Evolutionary conservation across 2,797 vertebrate species (phyloP), one percentile per base, ranked within the genome.

Genomic region (Cossypha polioptera): DNA sequence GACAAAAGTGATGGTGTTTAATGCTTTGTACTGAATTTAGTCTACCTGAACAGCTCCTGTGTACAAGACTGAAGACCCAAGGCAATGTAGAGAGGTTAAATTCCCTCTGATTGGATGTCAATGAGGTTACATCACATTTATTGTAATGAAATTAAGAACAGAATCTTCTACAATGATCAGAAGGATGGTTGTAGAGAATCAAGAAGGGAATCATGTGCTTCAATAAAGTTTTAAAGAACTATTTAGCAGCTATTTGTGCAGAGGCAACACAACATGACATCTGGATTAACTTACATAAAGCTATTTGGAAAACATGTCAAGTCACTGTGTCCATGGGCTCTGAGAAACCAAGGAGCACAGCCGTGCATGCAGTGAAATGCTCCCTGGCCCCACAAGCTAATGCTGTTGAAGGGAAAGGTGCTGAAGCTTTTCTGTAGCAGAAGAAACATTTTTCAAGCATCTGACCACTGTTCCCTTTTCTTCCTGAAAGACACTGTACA

Each of bases 341-440:
- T 51, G 51, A 29, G 47, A 58, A 45, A 40, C 4, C 24, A 8
- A 47, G 68, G 58, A 28, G 42, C 57, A 38, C 36, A 28, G 35
- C 24, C 3, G 1, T 0, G 7, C 10, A 35, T 35, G 21, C 2
- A 16, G n/a, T 0, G 1, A 22, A 11, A 15, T 3, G 15, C 42
- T 77, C 25, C 43, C 55, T 0, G 0, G 51, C 43, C 55, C 51
- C 1, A 13, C 22, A 22, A 18, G 26, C 4, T 61, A 24, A 31
- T 2, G 13, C 31, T 40, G 8, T 9, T 61, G 33, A 62, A 65
- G 68, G 16, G 26, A 78, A 72, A 67, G 7, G 9, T 24, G 36
- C 20, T 57, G 25, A 92, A 88, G n/a, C 7, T 68, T 78, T 61
- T 54, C 36, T 61, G 58, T 10, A 72, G 84, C 48, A 72, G 21